These are phyloP conservation scores for Bicyclus anynana DNA, from an alignment of 1,140 invertebrate species.

Conservation along the genomic window DNA sequence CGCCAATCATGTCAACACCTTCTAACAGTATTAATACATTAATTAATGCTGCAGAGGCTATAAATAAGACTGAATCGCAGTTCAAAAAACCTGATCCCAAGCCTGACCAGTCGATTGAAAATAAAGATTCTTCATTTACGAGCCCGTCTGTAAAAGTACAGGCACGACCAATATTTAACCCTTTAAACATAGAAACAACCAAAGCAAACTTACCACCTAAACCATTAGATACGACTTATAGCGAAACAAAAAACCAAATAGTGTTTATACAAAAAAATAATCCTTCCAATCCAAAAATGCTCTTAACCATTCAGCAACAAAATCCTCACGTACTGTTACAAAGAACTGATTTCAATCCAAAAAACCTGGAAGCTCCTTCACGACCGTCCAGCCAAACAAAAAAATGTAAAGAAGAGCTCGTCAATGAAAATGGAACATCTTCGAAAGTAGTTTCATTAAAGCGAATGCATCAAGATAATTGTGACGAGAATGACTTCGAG, in stretches of 20 bases:
- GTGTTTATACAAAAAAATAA: constrained; percentile 64
- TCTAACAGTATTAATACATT: constrained; percentile 54
- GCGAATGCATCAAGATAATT: constrained; percentile 65
- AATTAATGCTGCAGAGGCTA: constrained; percentile 56
- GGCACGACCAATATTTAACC: constrained; percentile 39
- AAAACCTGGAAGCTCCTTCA: constrained; percentile 69
- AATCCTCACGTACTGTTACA: constrained; percentile 56
- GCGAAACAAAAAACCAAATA: constrained; percentile 61
- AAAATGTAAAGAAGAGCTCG: constrained; percentile 57
- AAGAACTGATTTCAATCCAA: constrained; percentile 58
- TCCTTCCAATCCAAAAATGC: constrained; percentile 53
- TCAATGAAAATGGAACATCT: constrained; percentile 42
- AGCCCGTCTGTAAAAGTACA: constrained; percentile 21
- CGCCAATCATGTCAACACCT: constrained; percentile 12
- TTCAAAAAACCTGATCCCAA: constrained; percentile 45
- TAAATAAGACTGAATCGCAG: constrained; percentile 51
- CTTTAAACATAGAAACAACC: constrained; percentile 45
- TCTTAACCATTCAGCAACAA: constrained; percentile 59
- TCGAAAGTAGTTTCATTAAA: constrained; percentile 72
- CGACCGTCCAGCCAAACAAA: constrained; percentile 55
- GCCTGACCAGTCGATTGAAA: constrained; percentile 30
- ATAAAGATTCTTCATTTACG: constrained; percentile 28
- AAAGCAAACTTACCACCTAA: constrained; percentile 39
- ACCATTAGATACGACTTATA: constrained; percentile 33
- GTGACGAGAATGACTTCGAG: constrained; percentile 75